phyloP scores from a whole-genome alignment of 2,888 invertebrate species.

The Achlya flavicornis region DNA sequence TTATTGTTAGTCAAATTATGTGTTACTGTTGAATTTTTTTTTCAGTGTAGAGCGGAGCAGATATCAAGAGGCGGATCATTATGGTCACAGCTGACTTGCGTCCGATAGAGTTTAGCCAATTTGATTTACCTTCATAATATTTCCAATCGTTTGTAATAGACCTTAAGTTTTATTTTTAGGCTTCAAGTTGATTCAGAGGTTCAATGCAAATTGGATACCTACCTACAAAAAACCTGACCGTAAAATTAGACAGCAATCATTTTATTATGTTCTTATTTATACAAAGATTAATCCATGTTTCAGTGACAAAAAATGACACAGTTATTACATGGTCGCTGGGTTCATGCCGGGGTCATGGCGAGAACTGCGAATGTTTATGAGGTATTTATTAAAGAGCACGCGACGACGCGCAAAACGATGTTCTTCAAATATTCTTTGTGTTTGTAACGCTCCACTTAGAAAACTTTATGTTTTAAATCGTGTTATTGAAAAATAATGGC shows the following conservation, averaged over 20 bases:
- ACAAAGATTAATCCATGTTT: background rate
- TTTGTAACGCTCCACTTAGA: background rate
- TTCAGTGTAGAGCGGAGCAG: no score
- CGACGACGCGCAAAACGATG: conserved; percentile 16
- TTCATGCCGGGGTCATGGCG: conserved; percentile 34
- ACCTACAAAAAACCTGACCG: background rate
- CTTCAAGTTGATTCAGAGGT: background rate
- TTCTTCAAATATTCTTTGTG: background rate
- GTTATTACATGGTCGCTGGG: conserved; percentile 27
- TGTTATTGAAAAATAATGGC: background rate
- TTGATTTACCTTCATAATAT: no score
- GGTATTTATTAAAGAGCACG: conserved; percentile 22
- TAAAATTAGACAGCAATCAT: background rate
- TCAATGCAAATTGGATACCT: background rate
- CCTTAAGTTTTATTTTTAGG: background rate
- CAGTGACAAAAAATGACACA: conserved; percentile 25
- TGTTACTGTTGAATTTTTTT: no score
- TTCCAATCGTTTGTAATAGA: background rate
- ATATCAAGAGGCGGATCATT: no score
- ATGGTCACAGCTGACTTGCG: no score
- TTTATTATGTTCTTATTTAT: conserved; percentile 5
- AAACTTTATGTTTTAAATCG: background rate
- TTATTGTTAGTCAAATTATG: no score
- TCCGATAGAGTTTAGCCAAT: no score
- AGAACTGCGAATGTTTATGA: conserved; percentile 15